Evolutionary conservation across 2,113 vertebrate species (phyloP).

Genomic region (Dolichallabes microphthalmus): DNA sequence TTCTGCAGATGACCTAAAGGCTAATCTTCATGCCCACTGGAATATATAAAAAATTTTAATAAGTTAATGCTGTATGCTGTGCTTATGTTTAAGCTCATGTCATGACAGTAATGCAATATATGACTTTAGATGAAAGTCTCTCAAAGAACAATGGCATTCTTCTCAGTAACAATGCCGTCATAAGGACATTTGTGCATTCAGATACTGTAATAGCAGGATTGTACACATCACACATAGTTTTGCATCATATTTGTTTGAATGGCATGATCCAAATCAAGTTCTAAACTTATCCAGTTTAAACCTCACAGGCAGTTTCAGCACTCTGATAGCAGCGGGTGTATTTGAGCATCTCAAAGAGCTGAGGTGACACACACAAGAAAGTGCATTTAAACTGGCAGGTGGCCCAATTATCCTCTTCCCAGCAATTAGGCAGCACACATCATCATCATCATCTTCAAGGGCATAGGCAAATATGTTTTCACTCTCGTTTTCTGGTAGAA

Average conservation of each 20-base stretch:
- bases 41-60: background rate
- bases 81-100: background rate
- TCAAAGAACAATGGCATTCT: background rate
- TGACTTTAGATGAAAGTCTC: background rate
- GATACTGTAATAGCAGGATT: background rate
- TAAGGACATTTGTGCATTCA: background rate
- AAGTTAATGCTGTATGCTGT: background rate
- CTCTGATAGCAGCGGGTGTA: conserved; percentile 46
- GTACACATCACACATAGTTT: background rate
- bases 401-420: conserved; percentile 60
- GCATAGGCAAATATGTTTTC: conserved; percentile 54
- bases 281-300: conserved; percentile 25
- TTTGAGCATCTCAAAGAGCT: conserved; percentile 49
- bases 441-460: conserved; percentile 53
- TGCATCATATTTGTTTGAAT: background rate
- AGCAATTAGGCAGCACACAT: conserved; percentile 56
- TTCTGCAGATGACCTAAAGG: too few species aligned
- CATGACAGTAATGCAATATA: background rate
- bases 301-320: conserved; percentile 36
- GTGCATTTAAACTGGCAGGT: conserved; percentile 56
- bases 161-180: background rate
- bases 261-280: conserved; percentile 8
- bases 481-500: conserved; percentile 49
- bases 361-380: conserved; percentile 53
- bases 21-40: too few species aligned